Conservation (phyloP, 2,888 invertebrate species). For the Philopedon plagiatum region DNA sequence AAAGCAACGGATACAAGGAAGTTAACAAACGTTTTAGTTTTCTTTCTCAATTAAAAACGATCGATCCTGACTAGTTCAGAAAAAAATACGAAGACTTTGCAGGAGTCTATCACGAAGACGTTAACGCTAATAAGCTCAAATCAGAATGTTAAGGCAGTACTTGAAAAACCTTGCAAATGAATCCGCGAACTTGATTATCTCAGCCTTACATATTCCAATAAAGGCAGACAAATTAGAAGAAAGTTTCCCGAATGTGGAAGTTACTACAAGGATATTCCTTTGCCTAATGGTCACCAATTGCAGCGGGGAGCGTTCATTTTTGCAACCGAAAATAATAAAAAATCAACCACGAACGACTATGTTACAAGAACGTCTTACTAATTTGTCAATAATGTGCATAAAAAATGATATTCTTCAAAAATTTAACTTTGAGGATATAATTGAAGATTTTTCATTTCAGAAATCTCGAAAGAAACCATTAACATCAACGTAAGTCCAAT, state of each 20-base stretch:
- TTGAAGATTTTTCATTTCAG: no score
- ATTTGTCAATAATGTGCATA: neutral
- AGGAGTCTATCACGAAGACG: neutral
- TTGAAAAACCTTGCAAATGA: no score
- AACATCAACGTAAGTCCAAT: no score
- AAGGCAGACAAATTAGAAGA: neutral
- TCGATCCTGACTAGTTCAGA: neutral
- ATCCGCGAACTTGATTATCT: neutral
- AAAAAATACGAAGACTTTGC: no score
- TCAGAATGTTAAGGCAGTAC: neutral
- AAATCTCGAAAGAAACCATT: no score
- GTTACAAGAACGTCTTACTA: neutral
- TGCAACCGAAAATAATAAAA: neutral
- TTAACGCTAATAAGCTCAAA: neutral
- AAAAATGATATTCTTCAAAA: neutral
- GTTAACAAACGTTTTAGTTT: no score
- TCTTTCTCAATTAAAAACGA: neutral
- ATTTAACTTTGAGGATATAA: no score
- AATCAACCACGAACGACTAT: neutral
- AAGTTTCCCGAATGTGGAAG: neutral
- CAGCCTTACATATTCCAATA: no score
- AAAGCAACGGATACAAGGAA: neutral
- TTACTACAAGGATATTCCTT: no score
- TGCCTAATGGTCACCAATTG: no score
- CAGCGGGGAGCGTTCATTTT: slow-evolving; percentile 5